phyloP scores from a whole-genome alignment of 2,888 invertebrate genomes.

The Pristionchus japonicus region DNA sequence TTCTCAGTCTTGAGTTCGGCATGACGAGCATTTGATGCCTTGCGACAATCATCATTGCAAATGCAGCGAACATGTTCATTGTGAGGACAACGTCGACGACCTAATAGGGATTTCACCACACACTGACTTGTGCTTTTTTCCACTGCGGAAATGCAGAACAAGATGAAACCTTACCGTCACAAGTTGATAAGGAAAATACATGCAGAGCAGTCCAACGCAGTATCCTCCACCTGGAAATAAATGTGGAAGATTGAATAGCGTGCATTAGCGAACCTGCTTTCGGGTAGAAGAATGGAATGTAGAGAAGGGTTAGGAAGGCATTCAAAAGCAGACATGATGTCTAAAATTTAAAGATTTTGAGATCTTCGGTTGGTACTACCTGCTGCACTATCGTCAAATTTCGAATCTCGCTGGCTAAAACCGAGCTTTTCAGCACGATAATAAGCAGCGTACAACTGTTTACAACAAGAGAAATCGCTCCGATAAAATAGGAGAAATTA shows the following conservation, averaged over 20 bases:
- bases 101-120: not conserved
- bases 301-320: not conserved
- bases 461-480: not conserved
- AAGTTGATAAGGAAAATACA: not conserved
- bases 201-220: not conserved
- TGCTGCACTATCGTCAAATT: not conserved
- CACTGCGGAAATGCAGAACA: not conserved
- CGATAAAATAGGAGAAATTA: not conserved
- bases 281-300: not conserved
- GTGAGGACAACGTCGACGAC: not conserved
- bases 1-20: not conserved
- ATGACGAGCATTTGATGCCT: not conserved
- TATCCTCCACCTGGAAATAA: not conserved
- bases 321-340: not conserved
- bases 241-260: not conserved
- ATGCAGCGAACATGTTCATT: not conserved
- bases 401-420: not conserved
- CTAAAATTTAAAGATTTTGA: too few relatives aligned
- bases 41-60: not conserved
- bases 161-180: not conserved
- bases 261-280: not conserved
- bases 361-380: too few relatives aligned
- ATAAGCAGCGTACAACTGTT: not conserved
- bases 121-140: too few relatives aligned
- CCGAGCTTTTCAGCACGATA: not conserved